phyloP scores from a whole-genome alignment of 2,888 invertebrate species.

The Orgyia antiqua region DNA sequence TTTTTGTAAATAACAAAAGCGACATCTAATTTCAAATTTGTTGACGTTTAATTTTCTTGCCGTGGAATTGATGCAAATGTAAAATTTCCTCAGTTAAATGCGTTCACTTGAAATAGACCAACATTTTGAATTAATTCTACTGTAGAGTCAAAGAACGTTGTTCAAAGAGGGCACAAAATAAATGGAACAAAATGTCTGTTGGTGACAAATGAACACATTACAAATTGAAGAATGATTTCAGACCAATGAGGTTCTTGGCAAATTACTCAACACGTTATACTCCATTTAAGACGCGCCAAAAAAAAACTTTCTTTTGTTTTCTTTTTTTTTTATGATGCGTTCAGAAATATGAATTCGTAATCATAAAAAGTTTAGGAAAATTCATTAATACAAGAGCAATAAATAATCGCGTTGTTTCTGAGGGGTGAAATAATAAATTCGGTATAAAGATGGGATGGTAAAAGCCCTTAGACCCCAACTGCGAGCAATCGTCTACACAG shows the following conservation, averaged over 20 bases:
- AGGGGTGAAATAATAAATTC: conserved; percentile 51
- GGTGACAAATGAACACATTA: conserved; percentile 34
- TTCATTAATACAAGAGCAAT: conserved; percentile 57
- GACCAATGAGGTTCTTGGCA: conserved; percentile 30
- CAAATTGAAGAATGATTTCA: conserved; percentile 23
- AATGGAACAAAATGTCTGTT: conserved; percentile 33
- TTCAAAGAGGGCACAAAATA: conserved; percentile 34
- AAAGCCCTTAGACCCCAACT: conserved; percentile 35
- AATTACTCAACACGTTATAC: conserved; percentile 26
- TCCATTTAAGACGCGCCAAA: conserved; percentile 34
- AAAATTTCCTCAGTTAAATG: neutral
- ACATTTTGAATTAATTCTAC: conserved; percentile 26
- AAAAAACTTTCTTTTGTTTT: too few species aligned
- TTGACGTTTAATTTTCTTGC: too few species aligned
- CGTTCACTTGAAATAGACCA: conserved; percentile 19
- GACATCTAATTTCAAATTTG: too few species aligned
- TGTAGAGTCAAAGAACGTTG: conserved; percentile 14
- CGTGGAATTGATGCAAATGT: too few species aligned
- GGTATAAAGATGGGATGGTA: conserved; percentile 54
- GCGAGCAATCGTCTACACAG: conserved; percentile 17
- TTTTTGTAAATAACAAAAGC: too few species aligned
- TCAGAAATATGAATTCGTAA: conserved; percentile 17
- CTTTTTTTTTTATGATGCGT: conserved; percentile 23
- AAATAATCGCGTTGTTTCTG: conserved; percentile 51
- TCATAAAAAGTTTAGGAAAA: conserved; percentile 27